Evolutionary conservation across 2,113 vertebrate species (phyloP).

Genomic region (Tautogolabrus adspersus): DNA sequence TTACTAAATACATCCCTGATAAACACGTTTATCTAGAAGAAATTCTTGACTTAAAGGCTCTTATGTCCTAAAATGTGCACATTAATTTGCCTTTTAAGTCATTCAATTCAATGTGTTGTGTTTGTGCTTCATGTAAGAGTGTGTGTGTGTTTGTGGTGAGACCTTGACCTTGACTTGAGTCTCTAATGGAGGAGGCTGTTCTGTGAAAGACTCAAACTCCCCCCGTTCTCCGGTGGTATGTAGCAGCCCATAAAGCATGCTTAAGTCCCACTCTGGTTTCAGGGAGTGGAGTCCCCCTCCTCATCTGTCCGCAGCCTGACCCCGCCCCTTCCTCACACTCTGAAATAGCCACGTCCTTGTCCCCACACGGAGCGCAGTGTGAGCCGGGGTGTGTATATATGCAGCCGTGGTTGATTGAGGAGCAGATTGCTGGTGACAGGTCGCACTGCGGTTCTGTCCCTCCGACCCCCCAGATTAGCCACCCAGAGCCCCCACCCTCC

Average conservation of each 20-base stretch:
- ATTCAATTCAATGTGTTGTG: constrained; percentile 15
- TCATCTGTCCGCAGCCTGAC: neutral
- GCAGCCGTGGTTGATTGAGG: constrained; percentile 74
- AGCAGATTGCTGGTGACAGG: constrained; percentile 88
- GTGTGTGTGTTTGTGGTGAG: constrained; percentile 29
- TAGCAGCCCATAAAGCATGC: constrained; percentile 84
- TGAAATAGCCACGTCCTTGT: constrained; percentile 87
- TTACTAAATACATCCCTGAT: no score
- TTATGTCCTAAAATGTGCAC: no score
- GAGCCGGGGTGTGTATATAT: constrained; percentile 67
- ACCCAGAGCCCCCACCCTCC: constrained; percentile 80
- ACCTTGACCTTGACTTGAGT: constrained; percentile 82
- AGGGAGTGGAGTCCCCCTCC: constrained; percentile 76
- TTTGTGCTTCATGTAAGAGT: constrained; percentile 21
- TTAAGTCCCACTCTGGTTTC: constrained; percentile 83
- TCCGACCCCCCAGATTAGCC: constrained; percentile 84
- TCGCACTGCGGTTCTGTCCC: constrained; percentile 83
- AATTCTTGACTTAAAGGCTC: no score
- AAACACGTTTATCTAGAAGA: no score
- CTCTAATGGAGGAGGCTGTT: constrained; percentile 79
- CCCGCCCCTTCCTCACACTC: constrained; percentile 75
- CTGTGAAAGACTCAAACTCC: constrained; percentile 79
- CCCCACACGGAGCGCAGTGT: constrained; percentile 64
- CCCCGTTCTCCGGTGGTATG: constrained; percentile 73
- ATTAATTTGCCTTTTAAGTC: neutral